phyloP scores from a whole-genome alignment of 2,888 invertebrate species.

The Pogonocherus hispidulus region DNA sequence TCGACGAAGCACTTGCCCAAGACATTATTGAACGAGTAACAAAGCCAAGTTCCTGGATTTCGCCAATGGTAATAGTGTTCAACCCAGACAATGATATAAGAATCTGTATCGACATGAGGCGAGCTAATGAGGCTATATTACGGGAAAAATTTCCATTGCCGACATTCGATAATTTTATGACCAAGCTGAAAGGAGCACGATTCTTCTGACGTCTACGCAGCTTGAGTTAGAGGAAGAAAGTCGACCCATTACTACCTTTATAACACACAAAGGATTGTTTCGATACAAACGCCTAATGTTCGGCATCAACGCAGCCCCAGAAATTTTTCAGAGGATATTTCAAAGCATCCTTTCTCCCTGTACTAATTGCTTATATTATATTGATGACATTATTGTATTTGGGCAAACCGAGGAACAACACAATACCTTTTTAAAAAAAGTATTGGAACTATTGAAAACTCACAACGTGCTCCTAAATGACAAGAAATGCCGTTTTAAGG shows the following conservation, averaged over 20 bases:
- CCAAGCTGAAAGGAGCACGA: not conserved
- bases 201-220: not conserved
- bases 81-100: not conserved
- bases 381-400: too few relatives aligned
- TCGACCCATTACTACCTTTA: conserved; percentile 43
- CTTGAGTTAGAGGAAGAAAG: conserved; percentile 18
- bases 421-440: conserved; percentile 19
- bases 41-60: conserved; percentile 1
- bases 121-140: not conserved
- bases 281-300: conserved; percentile 41
- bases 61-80: conserved; percentile 2
- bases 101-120: not conserved
- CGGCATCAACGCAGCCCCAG: conserved; percentile 32
- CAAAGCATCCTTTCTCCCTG: not conserved
- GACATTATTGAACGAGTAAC: not conserved
- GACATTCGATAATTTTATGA: not conserved
- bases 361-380: too few relatives aligned
- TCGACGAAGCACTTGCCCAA: not conserved
- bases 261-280: conserved; percentile 34
- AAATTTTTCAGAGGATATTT: conserved; percentile 30
- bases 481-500: conserved; percentile 32
- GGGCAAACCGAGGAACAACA: conserved; percentile 15
- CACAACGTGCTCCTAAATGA: conserved; percentile 33
- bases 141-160: not conserved
- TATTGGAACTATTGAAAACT: conserved; percentile 19